Evolutionary conservation across 2,113 vertebrate species (phyloP).

Genomic region (Petromus typicus): DNA sequence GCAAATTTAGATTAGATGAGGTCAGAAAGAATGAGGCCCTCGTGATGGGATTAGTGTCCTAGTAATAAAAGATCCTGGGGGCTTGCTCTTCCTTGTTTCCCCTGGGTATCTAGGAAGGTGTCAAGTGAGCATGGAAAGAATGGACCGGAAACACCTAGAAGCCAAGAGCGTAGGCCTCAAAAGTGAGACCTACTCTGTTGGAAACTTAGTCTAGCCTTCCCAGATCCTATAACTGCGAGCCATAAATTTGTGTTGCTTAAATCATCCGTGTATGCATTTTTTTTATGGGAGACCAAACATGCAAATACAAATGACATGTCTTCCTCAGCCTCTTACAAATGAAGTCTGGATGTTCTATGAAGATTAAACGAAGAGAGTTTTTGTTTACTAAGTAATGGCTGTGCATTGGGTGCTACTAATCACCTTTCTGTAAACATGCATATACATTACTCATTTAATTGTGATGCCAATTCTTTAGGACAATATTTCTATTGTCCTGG

Average conservation of each 20-base stretch:
- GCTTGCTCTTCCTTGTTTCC: neutral
- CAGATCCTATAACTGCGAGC: neutral
- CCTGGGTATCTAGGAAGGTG: neutral
- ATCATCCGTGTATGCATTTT: neutral
- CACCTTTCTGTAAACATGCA: neutral
- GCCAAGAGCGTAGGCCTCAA: neutral
- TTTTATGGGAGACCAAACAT: neutral
- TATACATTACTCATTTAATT: neutral
- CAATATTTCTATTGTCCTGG: neutral
- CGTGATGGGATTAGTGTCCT: neutral
- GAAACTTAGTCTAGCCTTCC: neutral
- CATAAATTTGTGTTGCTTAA: neutral
- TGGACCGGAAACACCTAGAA: neutral
- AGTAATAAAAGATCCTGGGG: neutral
- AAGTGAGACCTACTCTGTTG: neutral
- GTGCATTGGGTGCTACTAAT: neutral
- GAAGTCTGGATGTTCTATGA: neutral
- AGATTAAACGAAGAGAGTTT: neutral
- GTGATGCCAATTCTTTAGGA: neutral
- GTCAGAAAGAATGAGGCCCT: neutral
- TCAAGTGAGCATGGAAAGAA: neutral
- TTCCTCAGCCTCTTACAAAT: neutral
- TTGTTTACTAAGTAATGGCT: neutral
- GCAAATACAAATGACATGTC: neutral
- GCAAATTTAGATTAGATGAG: neutral